Evolutionary conservation across 2,797 vertebrate species (phyloP), one percentile per base, ranked within the genome.

Genomic region (Argyrosomus regius): DNA sequence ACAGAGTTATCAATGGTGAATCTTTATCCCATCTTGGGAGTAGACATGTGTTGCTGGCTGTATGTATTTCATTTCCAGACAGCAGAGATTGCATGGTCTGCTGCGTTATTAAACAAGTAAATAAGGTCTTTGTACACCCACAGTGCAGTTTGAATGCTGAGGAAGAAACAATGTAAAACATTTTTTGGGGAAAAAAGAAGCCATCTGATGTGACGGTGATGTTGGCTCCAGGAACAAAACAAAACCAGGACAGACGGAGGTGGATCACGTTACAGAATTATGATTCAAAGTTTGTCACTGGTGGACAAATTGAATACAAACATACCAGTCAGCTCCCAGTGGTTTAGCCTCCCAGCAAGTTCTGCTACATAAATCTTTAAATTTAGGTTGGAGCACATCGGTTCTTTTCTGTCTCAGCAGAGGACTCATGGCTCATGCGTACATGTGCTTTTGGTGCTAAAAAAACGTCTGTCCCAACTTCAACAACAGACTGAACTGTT

Each of bases 401-500:
- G 35, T 8, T 39, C 16, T 31, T 10, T 13, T 13, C 41, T 28
- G 16, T 28, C 24, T 59, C 18, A 28, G 20, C 31, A 11, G 9
- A 26, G 20, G 31, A 31, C 52, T 14, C 49, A 28, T 10, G 13
- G 16, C 43, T 71, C 62, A 4, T 62, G 26, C 50, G 11, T 41
- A 9, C 41, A 53, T 31, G 66, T 72, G 62, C 8, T 3, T 9
- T 17, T 20, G 71, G 31, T 62, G 58, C 49, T 59, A 31, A 65
- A 73, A 67, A 41, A 35, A 35, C 31, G 65, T 39, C 26, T 1
- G 22, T 11, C 16, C 45, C 6, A 8, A 24, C 31, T 22, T 54
- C 11, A 66, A 13, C 26, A 78, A 56, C 63, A 50, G 46, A 9
- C 45, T 6, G 24, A 39, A 59, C 14, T 77, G 67, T 58, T 75